A percentile compares a stretch with the other conserved stretches of the same genome.
phyloP scores from a whole-genome alignment of 2,888 invertebrate species.

The Eupithecia insigniata region DNA sequence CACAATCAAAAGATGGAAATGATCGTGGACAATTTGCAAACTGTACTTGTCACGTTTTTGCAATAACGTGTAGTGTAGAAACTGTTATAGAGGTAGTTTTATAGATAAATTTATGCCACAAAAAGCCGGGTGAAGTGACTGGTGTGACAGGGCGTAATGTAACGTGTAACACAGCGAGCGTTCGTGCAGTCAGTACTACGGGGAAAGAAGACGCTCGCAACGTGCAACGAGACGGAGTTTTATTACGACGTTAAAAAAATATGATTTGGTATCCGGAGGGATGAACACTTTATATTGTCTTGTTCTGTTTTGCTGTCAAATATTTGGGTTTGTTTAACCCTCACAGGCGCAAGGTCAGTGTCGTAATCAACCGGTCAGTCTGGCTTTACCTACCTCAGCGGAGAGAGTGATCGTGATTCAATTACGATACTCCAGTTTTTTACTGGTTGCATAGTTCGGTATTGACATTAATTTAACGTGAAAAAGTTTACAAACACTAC shows the following conservation, averaged over 20 bases:
- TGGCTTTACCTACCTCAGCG: constrained; percentile 24
- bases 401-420: constrained; percentile 27
- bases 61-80: not conserved
- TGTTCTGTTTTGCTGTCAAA: not conserved
- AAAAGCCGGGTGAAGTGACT: too few species aligned
- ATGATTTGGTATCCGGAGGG: too few species aligned
- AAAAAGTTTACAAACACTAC: not conserved
- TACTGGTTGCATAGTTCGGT: not conserved
- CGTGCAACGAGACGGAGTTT: too few species aligned
- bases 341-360: constrained; percentile 29
- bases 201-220: too few species aligned
- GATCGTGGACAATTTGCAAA: constrained; percentile 20
- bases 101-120: too few species aligned
- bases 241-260: too few species aligned
- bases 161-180: too few species aligned
- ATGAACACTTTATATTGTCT: too few species aligned
- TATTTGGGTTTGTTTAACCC: constrained; percentile 14
- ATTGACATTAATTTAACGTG: not conserved
- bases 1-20: constrained; percentile 9
- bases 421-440: constrained; percentile 1
- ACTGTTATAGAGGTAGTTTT: too few species aligned
- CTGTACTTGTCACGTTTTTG: constrained; percentile 27
- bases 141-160: too few species aligned
- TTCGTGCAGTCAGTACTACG: too few species aligned
- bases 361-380: constrained; percentile 25